phyloP scores from a whole-genome alignment of 2,113 vertebrate species.

The Ginglymostoma cirratum region DNA sequence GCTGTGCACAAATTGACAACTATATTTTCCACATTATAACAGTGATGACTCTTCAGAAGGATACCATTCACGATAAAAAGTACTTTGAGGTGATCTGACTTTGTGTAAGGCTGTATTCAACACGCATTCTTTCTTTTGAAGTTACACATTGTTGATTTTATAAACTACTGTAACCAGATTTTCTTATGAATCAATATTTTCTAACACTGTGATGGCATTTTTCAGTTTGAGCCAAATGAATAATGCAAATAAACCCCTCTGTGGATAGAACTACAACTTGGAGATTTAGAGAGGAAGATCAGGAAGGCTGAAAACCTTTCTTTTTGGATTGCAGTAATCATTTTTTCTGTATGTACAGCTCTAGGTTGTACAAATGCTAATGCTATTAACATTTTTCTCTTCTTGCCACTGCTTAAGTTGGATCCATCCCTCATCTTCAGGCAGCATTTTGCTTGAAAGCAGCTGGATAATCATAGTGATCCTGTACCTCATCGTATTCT shows the following conservation, averaged over 20 bases:
- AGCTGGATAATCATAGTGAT: not conserved
- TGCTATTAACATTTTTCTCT: not conserved
- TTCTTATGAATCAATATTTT: not conserved
- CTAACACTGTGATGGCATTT: not conserved
- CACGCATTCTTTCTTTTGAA: not conserved
- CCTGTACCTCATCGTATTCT: not conserved
- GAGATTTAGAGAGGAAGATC: not conserved
- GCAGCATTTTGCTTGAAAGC: not conserved
- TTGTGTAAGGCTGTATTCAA: not conserved
- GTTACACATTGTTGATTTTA: not conserved
- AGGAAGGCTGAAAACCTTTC: not conserved
- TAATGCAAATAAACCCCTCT: not conserved
- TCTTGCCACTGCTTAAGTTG: not conserved
- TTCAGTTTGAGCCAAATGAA: not conserved
- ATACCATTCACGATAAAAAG: not conserved
- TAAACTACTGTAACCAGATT: not conserved
- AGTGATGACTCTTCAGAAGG: not conserved
- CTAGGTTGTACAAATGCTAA: not conserved
- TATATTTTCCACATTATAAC: not conserved
- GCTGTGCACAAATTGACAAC: not conserved
- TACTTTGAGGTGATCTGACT: not conserved
- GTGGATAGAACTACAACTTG: not conserved
- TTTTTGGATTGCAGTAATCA: not conserved
- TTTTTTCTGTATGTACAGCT: not conserved
- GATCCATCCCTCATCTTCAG: not conserved